Base-by-base conservation (phyloP, 2,888 invertebrate genomes). In the Sesamia inferens region DNA sequence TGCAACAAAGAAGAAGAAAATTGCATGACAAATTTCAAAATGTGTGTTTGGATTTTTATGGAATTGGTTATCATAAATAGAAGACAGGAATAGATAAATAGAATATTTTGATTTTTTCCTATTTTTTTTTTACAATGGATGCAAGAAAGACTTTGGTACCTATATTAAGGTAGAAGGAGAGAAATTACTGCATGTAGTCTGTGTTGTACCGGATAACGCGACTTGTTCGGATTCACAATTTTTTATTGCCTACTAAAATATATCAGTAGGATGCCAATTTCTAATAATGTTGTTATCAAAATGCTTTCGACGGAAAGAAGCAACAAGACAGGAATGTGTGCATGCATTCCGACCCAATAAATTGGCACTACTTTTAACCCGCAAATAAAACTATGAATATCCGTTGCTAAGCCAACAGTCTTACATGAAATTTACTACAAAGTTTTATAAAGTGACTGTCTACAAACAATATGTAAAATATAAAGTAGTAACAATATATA, bases 321-420 rank as follows among this genome's bases (percentile, higher is more conserved):
- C 47, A 54, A 68, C 24, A 24, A 62, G 63, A 44, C 51, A 66
- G 54, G 57, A 80, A 68, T 76, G 51, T 64, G 58, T 61, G 57
- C 63, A 66, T 68, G 61, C 54, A 65, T 62, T n/a, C 55, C 39
- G 51, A 42, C 55, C 57, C 16, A 66, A 65, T 74, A 57, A 78
- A 81, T 81, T 70, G 61, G 78, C 68, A 81, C 70, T 74, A 51
- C 19, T 68, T 78, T 66, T 54, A 71, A 54, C 14, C 39, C 48
- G 0, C 62, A 58, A 71, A 68, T 24, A 55, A 62, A 68, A 57
- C 64, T 54, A 58, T 0, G 19, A 55, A 0, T 22, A 71, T 39
- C 59, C 42, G 82, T 80, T 73, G 64, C 73, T 78, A 64, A 58
- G 59, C 61, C 19, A 68, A 66, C 22, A 65, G 48, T 68, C 42